Evolutionary conservation across 1,140 invertebrate genomes (phyloP), one percentile per base, ranked within the genome.

Genomic region (Cotesia chilonis): DNA sequence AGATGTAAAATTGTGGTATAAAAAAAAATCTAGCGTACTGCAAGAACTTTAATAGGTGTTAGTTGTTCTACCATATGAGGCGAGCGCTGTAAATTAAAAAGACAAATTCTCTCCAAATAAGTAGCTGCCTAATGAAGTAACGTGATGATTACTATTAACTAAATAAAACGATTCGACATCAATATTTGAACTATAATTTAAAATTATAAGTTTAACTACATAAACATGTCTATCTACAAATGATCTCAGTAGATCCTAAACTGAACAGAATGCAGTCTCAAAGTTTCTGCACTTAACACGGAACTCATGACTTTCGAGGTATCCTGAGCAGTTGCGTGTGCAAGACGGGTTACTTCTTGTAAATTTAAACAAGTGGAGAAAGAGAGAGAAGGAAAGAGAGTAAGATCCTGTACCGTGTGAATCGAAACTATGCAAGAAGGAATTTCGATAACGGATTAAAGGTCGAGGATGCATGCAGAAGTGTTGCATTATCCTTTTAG

Each of bases 241-340:
- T 28, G 9, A 28, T 59, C 28, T 59, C 35, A 54, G 20, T 36
- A 28, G 35, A 59, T 12, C 37, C 28, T 28, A 38, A 37, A 65
- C 14, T 65, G 5, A 3, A 35, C 52, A 65, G 67, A 69, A 73
- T 73, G 72, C 72, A 68, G 59, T 55, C 41, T 12, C 66, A 52
- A 74, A 71, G 70, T 71, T 74, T 74, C 41, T 74, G 73, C 73
- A 74, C 73, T 74, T 74, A 74, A 66, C 63, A 41, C 63, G 63
- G 36, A 14, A 28, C 57, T 51, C 57, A 52, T 38, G 52, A 59
- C 60, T 74, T 65, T 47, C 65, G 28, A 68, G 60, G 12, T 37
- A 55, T 71, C 65, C 51, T 20, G 36, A 7, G 20, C 41, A 51
- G 38, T 65, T 51, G 63, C 28, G 51, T 66, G 70, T 55, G 52